Evolutionary conservation across 2,113 vertebrate genomes (phyloP).

Genomic region (Chinchilla lanigera): DNA sequence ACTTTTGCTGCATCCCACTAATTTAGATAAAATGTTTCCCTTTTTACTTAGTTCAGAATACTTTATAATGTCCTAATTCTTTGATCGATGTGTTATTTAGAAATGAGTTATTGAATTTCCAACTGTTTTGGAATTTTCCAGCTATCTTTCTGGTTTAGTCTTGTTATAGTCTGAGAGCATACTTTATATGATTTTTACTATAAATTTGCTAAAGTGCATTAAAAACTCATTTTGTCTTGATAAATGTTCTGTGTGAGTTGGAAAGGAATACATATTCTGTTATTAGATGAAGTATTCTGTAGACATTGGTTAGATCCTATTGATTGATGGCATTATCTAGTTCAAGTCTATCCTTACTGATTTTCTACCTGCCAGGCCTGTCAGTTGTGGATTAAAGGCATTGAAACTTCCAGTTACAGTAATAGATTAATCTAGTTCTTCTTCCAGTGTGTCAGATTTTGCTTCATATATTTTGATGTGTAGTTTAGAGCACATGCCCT

Average conservation of each 20-base stretch:
- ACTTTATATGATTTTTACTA: background rate
- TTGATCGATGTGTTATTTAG: background rate
- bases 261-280: background rate
- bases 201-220: background rate
- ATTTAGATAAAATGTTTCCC: background rate
- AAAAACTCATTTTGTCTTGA: background rate
- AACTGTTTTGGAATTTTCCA: background rate
- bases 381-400: background rate
- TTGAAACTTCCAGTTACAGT: background rate
- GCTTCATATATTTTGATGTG: background rate
- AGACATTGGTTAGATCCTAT: background rate
- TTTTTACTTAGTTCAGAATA: background rate
- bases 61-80: background rate
- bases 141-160: background rate
- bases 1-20: background rate
- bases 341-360: background rate
- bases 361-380: background rate
- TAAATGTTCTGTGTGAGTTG: background rate
- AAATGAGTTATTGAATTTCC: background rate
- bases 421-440: background rate
- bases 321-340: background rate
- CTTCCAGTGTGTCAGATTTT: background rate
- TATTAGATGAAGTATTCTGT: background rate
- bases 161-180: background rate
- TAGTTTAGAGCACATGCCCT: background rate